A percentile compares a stretch with the other conserved stretches of the same genome.
Evolutionary conservation across 2,113 vertebrate genomes (phyloP).

Genomic region (Jaculus jaculus): DNA sequence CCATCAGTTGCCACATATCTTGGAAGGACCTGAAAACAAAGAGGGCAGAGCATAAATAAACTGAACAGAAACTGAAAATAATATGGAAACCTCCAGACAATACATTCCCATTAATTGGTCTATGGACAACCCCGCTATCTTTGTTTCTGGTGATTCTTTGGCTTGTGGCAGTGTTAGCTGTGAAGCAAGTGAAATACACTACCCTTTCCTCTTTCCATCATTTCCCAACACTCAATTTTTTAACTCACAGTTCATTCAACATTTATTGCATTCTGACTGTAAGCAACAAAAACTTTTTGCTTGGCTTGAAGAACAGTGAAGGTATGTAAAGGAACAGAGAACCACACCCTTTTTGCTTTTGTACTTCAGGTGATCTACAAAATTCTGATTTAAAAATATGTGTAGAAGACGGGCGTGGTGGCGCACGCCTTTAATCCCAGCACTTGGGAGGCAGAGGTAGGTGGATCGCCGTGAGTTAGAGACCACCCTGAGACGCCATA

Average conservation of each 20-base stretch:
- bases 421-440: too few species aligned
- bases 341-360: not conserved
- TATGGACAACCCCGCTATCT: not conserved
- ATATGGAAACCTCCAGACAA: not conserved
- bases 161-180: not conserved
- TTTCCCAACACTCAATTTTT: not conserved
- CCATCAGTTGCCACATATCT: not conserved
- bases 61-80: not conserved
- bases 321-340: not conserved
- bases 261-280: not conserved
- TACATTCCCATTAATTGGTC: not conserved
- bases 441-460: too few species aligned
- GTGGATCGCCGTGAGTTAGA: too few species aligned
- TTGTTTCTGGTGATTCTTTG: not conserved
- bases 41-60: conserved; percentile 5
- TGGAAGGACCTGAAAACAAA: not conserved
- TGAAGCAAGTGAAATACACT: not conserved
- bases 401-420: not conserved
- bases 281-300: not conserved
- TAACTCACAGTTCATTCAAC: not conserved
- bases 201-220: not conserved
- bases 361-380: not conserved
- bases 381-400: not conserved
- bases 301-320: not conserved
- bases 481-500: too few species aligned